phyloP scores from a whole-genome alignment of 2,888 invertebrate genomes.

The Enoplolaimus lenunculus region DNA sequence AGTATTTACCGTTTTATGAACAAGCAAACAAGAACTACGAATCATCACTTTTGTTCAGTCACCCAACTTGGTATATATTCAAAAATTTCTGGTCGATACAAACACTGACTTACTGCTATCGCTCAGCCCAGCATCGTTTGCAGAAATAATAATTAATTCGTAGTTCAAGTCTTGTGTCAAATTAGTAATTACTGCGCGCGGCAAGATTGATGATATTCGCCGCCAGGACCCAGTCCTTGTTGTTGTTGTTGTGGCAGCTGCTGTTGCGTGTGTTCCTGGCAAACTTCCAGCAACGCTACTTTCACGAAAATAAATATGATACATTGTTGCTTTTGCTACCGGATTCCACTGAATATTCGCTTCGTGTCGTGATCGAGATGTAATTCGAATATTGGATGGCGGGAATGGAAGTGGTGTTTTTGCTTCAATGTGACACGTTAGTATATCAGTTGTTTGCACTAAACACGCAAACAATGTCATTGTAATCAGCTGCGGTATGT shows the following conservation, averaged over 20 bases:
- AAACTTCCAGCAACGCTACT: background rate
- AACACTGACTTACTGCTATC: background rate
- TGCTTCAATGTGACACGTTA: conserved; percentile 25
- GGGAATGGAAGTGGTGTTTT: conserved; percentile 20
- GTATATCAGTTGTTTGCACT: conserved; percentile 21
- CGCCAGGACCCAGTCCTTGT: no score
- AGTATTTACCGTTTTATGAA: no score
- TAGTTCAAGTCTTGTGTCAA: background rate
- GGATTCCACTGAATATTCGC: background rate
- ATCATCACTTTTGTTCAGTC: no score
- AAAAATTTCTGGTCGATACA: no score
- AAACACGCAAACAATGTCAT: conserved; percentile 3
- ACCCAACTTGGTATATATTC: no score
- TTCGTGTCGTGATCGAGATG: background rate
- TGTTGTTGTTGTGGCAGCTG: no score
- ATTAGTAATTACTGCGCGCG: background rate
- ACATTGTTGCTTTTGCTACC: background rate
- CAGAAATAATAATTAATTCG: background rate
- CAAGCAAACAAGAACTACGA: no score
- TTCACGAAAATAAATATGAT: background rate
- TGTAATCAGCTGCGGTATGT: background rate
- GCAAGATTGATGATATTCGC: background rate
- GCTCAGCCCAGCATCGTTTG: background rate
- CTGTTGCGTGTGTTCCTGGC: no score
- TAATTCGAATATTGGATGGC: background rate